Percentiles rank a stretch among this genome's conserved stretches.
Conservation (phyloP, 2,888 invertebrate genomes). For the Trichogramma dendrolimi region DNA sequence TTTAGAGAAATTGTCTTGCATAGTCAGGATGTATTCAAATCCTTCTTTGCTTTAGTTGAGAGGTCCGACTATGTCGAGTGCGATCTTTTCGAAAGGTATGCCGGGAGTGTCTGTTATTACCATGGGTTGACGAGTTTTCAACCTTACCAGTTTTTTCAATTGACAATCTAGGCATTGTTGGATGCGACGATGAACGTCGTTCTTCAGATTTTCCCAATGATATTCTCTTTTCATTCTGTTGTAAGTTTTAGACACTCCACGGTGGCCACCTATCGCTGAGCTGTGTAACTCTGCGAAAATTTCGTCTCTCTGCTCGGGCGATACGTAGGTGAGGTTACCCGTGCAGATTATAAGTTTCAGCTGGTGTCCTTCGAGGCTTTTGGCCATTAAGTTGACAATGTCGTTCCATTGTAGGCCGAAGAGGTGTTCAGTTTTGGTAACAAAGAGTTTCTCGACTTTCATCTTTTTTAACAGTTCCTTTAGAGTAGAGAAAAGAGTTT, state of each 20-base stretch:
- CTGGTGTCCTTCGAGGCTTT: background rate
- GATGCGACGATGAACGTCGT: constrained; percentile 17
- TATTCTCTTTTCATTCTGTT: constrained; percentile 19
- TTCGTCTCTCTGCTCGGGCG: background rate
- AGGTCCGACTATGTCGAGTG: constrained; percentile 29
- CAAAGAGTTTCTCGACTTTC: background rate
- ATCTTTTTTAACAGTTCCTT: too few species aligned
- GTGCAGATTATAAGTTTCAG: background rate
- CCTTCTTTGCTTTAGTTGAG: constrained; percentile 14
- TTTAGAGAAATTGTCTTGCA: constrained; percentile 26
- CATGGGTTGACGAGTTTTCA: constrained; percentile 23
- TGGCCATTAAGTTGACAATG: background rate
- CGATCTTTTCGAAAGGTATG: constrained; percentile 20
- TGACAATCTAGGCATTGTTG: constrained; percentile 7
- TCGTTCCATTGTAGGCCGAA: background rate
- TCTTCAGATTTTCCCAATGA: constrained; percentile 25
- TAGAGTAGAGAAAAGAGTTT: too few species aligned
- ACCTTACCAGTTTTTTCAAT: constrained; percentile 23
- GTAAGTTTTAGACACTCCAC: constrained; percentile 18
- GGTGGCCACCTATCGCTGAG: constrained; percentile 18
- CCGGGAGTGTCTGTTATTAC: constrained; percentile 25
- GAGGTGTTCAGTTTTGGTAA: background rate
- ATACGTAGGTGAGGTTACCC: background rate
- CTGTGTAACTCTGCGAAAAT: constrained; percentile 13
- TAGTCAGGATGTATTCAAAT: constrained; percentile 30